Base-by-base conservation (phyloP, 2,888 invertebrate species). In the Andrena hattorfiana region DNA sequence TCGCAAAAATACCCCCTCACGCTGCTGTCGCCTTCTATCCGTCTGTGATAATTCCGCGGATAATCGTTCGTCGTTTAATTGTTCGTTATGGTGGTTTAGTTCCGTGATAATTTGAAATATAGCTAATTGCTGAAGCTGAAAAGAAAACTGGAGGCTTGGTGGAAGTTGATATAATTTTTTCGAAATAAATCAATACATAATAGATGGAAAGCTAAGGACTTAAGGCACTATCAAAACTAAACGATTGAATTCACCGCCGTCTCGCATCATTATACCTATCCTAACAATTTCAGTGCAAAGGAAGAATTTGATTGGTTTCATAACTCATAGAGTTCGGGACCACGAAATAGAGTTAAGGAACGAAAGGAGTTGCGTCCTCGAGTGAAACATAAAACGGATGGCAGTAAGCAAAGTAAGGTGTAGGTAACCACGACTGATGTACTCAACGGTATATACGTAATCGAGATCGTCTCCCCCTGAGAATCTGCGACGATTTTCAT, bases 311-410 rank as follows among this genome's bases (percentile, higher is more conserved):
- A 56, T 79, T 71, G 26, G 66, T 67, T 80, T 67, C 67, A 42
- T 81, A 80, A 80, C 80, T 72, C 72, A 23, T 5, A 28, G 51
- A 63, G 32, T 7, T 3, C 3, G 10, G 10, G 16, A 3, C 49
- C 10, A 20, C 23, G 63, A 8, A 23, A 60, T 8, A 23, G 48
- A n/a, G n/a, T n/a, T 49, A 74, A 74, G 74, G 70, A 75, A 74
- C 60, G 59, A 59, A 49, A 59, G 49, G 42, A 20, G 20, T 56
- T 70, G 66, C 35, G 56, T 75, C 35, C 67, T 71, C 49, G 70
- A 75, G 70, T 60, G 70, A 71, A 70, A 67, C 42, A 70, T 59
- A 70, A 81, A 74, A 67, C 69, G 82, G 54, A 75, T 67, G 70
- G 71, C 81, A 71, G 75, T 66, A 54, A 42, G 8, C 72, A 63